Evolutionary conservation across 2,888 invertebrate genomes (phyloP).

Genomic region (Dynastes grantii): DNA sequence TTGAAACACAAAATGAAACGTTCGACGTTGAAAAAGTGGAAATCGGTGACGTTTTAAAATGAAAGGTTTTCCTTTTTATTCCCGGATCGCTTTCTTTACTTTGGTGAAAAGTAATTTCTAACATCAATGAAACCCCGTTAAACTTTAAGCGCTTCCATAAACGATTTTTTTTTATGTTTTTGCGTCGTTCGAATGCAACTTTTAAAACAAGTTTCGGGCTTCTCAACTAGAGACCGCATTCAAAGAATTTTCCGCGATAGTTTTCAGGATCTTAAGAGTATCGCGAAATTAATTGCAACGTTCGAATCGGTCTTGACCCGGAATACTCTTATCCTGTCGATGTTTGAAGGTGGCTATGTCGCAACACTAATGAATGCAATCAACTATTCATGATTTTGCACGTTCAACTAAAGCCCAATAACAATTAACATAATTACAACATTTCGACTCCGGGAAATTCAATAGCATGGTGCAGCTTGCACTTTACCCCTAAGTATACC

Average conservation of each 20-base stretch:
- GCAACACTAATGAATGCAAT: constrained; percentile 54
- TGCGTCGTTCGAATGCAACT: not conserved
- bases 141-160: constrained; percentile 34
- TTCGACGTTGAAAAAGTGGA: constrained; percentile 26
- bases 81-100: constrained; percentile 7
- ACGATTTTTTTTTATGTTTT: constrained; percentile 33
- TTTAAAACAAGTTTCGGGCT: constrained; percentile 32
- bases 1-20: not conserved
- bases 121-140: constrained; percentile 29
- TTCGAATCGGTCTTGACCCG: constrained; percentile 23
- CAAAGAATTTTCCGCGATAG: constrained; percentile 14
- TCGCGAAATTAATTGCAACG: constrained; percentile 35
- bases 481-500: not conserved
- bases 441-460: not conserved
- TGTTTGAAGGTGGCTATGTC: constrained; percentile 51
- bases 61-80: constrained; percentile 22
- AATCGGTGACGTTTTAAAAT: constrained; percentile 16
- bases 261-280: constrained; percentile 19
- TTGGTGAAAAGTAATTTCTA: constrained; percentile 36
- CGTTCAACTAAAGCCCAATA: constrained; percentile 23
- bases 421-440: constrained; percentile 42
- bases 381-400: constrained; percentile 49
- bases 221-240: not conserved
- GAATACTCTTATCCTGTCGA: constrained; percentile 30
- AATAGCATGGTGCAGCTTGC: not conserved